Evolutionary conservation across 1,140 invertebrate species (phyloP).

Genomic region (Hydropsyche tenuis): DNA sequence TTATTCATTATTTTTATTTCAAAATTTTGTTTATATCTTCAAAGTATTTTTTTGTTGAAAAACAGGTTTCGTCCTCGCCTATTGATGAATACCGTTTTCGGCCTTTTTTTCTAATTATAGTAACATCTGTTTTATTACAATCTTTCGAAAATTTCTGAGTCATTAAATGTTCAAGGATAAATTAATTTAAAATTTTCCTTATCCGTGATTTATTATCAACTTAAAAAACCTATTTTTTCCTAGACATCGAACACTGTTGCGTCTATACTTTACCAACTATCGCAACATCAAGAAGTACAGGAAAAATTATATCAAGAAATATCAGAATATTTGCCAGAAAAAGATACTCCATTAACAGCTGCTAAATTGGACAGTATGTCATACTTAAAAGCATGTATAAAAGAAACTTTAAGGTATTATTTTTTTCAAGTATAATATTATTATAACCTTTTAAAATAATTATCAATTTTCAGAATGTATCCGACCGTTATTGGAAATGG

Average conservation of each 20-base stretch:
- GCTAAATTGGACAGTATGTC: conserved; percentile 72
- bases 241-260: conserved; percentile 81
- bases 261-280: conserved; percentile 80
- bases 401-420: conserved; percentile 83
- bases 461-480: conserved; percentile 70
- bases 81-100: no score
- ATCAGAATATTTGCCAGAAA: conserved; percentile 60
- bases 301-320: conserved; percentile 76
- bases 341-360: conserved; percentile 66
- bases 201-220: no score
- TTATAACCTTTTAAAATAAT: conserved; percentile 4
- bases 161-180: no score
- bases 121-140: no score
- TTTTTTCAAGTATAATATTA: conserved; percentile 8
- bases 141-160: no score
- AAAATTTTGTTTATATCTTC: no score
- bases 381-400: conserved; percentile 86
- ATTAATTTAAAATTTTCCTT: no score
- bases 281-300: conserved; percentile 76
- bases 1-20: not conserved
- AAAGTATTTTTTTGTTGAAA: no score
- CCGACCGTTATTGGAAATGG: conserved; percentile 89
- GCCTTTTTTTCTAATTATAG: no score
- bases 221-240: conserved; percentile 47
- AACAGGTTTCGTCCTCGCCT: no score